Conservation (phyloP, 2,113 vertebrate species). For the Corapipo altera region DNA sequence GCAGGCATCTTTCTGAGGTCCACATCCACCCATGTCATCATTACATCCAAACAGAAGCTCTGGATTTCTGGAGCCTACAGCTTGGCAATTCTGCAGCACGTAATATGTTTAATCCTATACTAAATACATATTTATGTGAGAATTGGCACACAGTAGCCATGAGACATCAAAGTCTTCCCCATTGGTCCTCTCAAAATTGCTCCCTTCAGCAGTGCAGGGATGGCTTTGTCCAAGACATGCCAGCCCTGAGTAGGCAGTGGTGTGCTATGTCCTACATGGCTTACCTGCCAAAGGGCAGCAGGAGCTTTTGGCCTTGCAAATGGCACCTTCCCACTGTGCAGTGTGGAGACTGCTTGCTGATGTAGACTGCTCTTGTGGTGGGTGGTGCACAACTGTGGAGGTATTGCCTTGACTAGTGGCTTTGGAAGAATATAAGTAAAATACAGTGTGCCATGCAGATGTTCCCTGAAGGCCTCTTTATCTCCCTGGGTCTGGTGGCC, state of each 20-base stretch:
- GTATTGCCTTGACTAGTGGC: background rate
- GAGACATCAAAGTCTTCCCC: background rate
- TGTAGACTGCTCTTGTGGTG: background rate
- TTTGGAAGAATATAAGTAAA: background rate
- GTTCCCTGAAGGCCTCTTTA: background rate
- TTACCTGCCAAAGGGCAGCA: background rate
- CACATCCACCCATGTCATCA: background rate
- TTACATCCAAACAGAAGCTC: background rate
- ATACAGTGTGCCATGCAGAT: background rate
- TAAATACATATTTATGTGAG: background rate
- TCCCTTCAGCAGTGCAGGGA: background rate
- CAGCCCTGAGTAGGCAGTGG: background rate
- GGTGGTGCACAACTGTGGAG: background rate
- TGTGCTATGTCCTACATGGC: background rate
- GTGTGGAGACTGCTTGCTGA: background rate
- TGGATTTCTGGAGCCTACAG: background rate
- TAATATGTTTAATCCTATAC: background rate
- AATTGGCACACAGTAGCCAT: background rate
- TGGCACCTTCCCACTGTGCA: background rate
- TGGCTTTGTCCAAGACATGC: background rate
- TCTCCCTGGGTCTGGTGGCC: background rate
- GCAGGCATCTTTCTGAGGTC: background rate
- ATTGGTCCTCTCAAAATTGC: background rate
- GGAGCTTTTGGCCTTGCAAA: background rate
- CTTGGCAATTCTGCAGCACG: background rate